Conservation (phyloP, 2,113 vertebrate species). For the Neomonachus schauinslandi region DNA sequence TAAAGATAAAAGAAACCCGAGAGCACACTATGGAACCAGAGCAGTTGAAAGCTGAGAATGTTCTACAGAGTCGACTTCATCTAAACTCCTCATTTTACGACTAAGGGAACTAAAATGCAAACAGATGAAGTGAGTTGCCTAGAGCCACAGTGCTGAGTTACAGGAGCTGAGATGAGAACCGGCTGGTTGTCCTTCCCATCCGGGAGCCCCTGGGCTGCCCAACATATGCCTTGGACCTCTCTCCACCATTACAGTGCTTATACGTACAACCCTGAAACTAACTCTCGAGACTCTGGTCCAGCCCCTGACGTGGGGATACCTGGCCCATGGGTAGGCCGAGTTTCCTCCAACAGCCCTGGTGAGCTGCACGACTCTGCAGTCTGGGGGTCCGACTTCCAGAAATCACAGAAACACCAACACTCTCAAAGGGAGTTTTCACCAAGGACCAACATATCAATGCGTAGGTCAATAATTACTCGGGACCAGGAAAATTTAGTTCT, state of each 20-base stretch:
- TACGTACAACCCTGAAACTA: neutral
- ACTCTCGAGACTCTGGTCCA: neutral
- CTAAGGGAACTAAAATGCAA: neutral
- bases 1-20: neutral
- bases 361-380: rapidly evolving
- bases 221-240: rapidly evolving
- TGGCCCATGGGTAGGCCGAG: rapidly evolving
- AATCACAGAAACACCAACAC: rapidly evolving
- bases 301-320: rapidly evolving
- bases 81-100: neutral
- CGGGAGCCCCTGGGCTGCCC: neutral
- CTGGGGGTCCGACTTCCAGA: rapidly evolving
- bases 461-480: neutral
- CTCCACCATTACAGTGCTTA: rapidly evolving
- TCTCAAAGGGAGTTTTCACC: neutral
- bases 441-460: neutral
- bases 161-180: neutral
- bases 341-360: neutral
- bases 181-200: rapidly evolving
- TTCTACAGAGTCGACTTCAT: too few species aligned
- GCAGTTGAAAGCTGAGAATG: neutral
- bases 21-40: rapidly evolving
- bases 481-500: neutral
- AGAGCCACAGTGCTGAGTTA: rapidly evolving
- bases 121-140: too few species aligned